phyloP scores from a whole-genome alignment of 1,140 invertebrate species.

The Lutraria rhynchaena region DNA sequence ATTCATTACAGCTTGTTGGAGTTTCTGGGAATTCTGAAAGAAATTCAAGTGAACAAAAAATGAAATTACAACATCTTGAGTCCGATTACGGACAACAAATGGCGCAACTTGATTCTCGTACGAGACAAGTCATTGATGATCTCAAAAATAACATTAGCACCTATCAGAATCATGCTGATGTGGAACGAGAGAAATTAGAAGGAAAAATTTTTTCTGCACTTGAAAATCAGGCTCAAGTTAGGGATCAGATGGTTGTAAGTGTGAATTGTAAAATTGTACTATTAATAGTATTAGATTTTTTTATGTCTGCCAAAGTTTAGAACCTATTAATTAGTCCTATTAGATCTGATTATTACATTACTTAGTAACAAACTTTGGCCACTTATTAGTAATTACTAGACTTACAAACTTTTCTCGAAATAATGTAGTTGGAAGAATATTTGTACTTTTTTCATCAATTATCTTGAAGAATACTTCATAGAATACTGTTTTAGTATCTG shows the following conservation, averaged over 20 bases:
- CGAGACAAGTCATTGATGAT: constrained; percentile 77
- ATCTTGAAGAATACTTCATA: no score
- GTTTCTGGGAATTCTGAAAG: constrained; percentile 66
- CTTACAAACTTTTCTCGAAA: no score
- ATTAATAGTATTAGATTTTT: no score
- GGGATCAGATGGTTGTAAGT: constrained; percentile 35
- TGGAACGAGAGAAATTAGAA: constrained; percentile 77
- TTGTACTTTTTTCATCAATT: no score
- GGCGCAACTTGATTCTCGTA: constrained; percentile 75
- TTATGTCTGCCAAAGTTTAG: no score
- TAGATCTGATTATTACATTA: no score
- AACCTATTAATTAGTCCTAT: no score
- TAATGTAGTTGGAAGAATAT: no score
- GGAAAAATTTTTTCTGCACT: constrained; percentile 68
- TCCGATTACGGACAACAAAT: constrained; percentile 76
- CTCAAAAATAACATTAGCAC: constrained; percentile 70
- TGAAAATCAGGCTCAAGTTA: constrained; percentile 64
- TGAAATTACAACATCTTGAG: constrained; percentile 77
- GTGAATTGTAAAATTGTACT: no score
- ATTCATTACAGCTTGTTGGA: constrained; percentile 57
- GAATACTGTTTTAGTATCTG: no score
- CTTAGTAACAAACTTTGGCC: no score
- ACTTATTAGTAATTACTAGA: no score
- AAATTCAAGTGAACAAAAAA: constrained; percentile 68
- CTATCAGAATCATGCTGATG: constrained; percentile 67